A percentile compares a stretch with the other conserved stretches of the same genome.
phyloP scores from a whole-genome alignment of 1,140 invertebrate genomes.

The Ceratina calcarata region DNA sequence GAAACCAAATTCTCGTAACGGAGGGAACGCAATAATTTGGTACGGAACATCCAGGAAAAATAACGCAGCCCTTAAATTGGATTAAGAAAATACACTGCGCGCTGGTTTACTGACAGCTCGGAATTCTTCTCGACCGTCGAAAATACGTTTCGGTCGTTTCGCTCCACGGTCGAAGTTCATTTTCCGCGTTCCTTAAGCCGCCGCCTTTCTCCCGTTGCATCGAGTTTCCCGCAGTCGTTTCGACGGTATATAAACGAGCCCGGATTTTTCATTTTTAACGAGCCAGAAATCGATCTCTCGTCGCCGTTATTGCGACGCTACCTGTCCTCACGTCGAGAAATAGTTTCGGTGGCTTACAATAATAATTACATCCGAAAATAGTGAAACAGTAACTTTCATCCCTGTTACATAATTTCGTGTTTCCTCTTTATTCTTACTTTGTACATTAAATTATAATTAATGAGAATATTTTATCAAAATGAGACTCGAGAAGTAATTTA shows the following conservation, averaged over 20 bases:
- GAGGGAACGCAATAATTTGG: too few relatives aligned
- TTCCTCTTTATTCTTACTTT: too few relatives aligned
- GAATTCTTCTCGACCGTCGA: not conserved
- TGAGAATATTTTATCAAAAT: too few relatives aligned
- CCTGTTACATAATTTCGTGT: too few relatives aligned
- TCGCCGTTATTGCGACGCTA: not conserved
- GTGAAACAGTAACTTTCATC: too few relatives aligned
- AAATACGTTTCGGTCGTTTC: conserved; percentile 6
- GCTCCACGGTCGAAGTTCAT: not conserved
- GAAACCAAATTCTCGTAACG: too few relatives aligned
- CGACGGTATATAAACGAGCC: conserved; percentile 4
- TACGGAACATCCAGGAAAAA: too few relatives aligned
- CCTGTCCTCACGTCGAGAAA: not conserved
- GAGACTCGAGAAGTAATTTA: too few relatives aligned
- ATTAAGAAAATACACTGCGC: not conserved
- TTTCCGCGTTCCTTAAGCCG: conserved; percentile 8
- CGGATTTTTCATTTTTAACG: conserved; percentile 27
- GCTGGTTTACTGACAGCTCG: not conserved
- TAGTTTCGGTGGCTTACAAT: not conserved
- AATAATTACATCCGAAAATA: too few relatives aligned
- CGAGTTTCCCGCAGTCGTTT: conserved; percentile 18
- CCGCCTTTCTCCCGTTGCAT: not conserved
- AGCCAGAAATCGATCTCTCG: conserved; percentile 16
- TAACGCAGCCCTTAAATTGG: not conserved
- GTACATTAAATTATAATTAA: too few relatives aligned